A percentile compares a stretch with the other conserved stretches of the same genome.
Conservation (phyloP, 2,113 vertebrate species). For the Rattus norvegicus region DNA sequence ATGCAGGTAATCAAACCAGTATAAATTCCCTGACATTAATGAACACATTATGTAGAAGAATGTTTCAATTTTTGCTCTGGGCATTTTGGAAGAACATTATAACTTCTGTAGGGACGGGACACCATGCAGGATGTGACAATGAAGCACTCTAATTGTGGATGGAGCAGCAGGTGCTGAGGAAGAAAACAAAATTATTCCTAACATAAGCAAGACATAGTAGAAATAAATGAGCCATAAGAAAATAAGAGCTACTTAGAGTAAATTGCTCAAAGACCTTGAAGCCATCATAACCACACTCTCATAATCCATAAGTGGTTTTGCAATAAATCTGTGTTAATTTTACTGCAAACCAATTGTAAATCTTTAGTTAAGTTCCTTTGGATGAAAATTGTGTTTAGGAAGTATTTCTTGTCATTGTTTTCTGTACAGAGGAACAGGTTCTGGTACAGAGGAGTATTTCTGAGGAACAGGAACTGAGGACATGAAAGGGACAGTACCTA, state of each 20-base stretch:
- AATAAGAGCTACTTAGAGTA: conserved; percentile 41
- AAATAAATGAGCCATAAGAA: conserved; percentile 58
- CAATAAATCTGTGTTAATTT: conserved; percentile 63
- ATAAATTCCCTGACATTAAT: not conserved
- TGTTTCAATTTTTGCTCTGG: conserved; percentile 54
- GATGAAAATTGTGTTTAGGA: conserved; percentile 43
- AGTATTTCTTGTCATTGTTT: conserved; percentile 2
- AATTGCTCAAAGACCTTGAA: conserved; percentile 63
- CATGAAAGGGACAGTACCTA: not conserved
- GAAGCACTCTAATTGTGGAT: conserved; percentile 33
- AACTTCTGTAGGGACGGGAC: not conserved
- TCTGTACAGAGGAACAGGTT: not conserved
- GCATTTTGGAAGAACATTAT: conserved; percentile 47
- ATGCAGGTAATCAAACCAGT: conserved; percentile 30
- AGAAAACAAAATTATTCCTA: conserved; percentile 60
- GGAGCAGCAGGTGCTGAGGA: conserved; percentile 37
- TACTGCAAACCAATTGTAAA: conserved; percentile 39
- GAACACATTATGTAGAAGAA: conserved; percentile 12
- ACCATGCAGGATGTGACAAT: conserved; percentile 18
- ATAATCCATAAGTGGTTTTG: not conserved
- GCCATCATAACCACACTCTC: not conserved
- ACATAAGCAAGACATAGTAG: conserved; percentile 53
- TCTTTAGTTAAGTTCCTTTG: conserved; percentile 16
- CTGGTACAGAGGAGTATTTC: not conserved
- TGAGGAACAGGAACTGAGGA: not conserved